phyloP scores from a whole-genome alignment of 2,797 vertebrate genomes.

The Sebastolobus altivelis region DNA sequence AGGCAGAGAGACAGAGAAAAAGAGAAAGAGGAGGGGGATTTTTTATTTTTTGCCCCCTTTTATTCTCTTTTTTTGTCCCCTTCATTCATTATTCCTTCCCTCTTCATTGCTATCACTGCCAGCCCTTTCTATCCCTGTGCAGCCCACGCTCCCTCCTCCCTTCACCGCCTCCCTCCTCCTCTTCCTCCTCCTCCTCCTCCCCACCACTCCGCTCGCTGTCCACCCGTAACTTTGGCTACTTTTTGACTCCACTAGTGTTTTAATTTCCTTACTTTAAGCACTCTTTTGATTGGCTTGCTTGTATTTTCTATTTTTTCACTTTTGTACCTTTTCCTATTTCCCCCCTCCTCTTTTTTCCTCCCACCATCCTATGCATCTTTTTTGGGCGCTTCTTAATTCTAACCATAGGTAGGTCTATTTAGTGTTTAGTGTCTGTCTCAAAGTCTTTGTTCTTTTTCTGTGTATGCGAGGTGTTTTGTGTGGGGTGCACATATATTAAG shows the following conservation, averaged over 20 bases:
- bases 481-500: slow-evolving; percentile 58
- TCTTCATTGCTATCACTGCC: slow-evolving; percentile 73
- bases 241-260: slow-evolving; percentile 72
- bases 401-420: slow-evolving; percentile 85
- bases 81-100: slow-evolving; percentile 66
- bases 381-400: slow-evolving; percentile 82
- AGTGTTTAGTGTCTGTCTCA: slow-evolving; percentile 82
- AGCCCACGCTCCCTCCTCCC: slow-evolving; percentile 72
- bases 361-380: slow-evolving; percentile 80
- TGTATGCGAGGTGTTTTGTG: slow-evolving; percentile 69
- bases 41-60: slow-evolving; percentile 58
- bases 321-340: slow-evolving; percentile 74
- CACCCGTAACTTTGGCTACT: slow-evolving; percentile 80
- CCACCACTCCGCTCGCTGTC: slow-evolving; percentile 61
- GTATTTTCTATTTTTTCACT: slow-evolving; percentile 79
- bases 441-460: slow-evolving; percentile 76
- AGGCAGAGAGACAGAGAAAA: slow-evolving; percentile 75
- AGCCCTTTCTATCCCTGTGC: slow-evolving; percentile 69
- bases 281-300: slow-evolving; percentile 73
- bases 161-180: slow-evolving; percentile 29
- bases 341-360: slow-evolving; percentile 73
- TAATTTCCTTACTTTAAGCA: slow-evolving; percentile 56
- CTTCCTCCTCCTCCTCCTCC: slow-evolving; percentile 32
- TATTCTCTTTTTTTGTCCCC: slow-evolving; percentile 51
- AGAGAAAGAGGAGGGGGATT: slow-evolving; percentile 75